Evolutionary conservation across 2,888 invertebrate genomes (phyloP), one percentile per base, ranked within the genome.

Genomic region (Cecidostiba fungosa): DNA sequence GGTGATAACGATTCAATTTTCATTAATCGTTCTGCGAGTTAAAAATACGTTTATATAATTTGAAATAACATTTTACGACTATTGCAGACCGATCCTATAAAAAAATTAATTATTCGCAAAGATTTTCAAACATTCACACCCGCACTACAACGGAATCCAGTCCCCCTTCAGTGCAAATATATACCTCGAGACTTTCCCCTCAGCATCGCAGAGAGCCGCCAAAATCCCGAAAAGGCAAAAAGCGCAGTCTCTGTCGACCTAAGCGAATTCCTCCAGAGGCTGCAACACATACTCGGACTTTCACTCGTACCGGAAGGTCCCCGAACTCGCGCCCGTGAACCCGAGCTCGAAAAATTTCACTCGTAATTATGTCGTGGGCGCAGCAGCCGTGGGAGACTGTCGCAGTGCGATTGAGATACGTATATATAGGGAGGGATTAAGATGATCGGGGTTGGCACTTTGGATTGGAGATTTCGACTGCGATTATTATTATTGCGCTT

Each of bases 301-400:
- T 82, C 82, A 70, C 82, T 77, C 50, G 72, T n/a, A 19, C 36
- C 23, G 39, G 77, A 76, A 77, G 82, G 82, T 82, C 59, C 43
- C 74, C 62, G 81, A 81, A 73, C 81, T 43, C 36, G 10, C 23
- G 74, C 54, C 74, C 62, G 36, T 81, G 62, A 82, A 66, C 62
- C 23, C 62, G 16, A 43, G n/a, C 50, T 77, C 69, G 70, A 70
- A 82, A 77, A 83, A 62, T 83, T 83, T 83, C 83, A 83, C 83
- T 77, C 23, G 76, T 83, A 77, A 83, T 77, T 59, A 77, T 59
- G 77, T 32, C 50, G 23, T 16, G 29, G 47, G 66, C 36, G 66
- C 69, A n/a, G 47, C 70, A 54, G 59, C 72, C 29, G 54, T 54
- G 59, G 62, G 62, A 83, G 77, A 69, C 70, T 62, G 77, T n/a